Evolutionary conservation across 2,113 vertebrate species (phyloP).

Genomic region (Edolisoma coerulescens): DNA sequence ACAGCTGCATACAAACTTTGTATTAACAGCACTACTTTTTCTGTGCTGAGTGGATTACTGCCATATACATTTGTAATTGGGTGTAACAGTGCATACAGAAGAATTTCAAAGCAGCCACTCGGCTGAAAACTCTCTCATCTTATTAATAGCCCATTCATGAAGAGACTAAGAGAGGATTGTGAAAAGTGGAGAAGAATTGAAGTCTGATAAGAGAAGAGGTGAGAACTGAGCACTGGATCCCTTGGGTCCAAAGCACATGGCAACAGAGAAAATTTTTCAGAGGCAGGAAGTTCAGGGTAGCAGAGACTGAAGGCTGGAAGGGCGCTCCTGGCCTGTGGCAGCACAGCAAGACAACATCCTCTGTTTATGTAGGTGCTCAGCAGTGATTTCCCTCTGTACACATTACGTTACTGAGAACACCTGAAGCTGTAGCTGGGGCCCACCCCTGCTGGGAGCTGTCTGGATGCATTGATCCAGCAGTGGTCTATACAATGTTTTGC

Average conservation of each 20-base stretch:
- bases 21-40: background rate
- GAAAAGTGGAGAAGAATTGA: background rate
- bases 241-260: background rate
- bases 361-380: background rate
- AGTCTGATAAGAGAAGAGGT: background rate
- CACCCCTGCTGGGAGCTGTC: background rate
- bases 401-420: background rate
- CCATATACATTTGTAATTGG: background rate
- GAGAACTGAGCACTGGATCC: background rate
- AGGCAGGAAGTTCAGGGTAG: background rate
- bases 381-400: background rate
- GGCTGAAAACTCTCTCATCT: background rate
- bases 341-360: background rate
- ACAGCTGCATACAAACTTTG: background rate
- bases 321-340: background rate
- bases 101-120: conserved; percentile 40
- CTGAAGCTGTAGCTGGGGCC: background rate
- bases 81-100: conserved; percentile 1
- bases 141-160: conserved; percentile 13
- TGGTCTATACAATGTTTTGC: background rate
- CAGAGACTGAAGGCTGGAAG: background rate
- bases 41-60: background rate
- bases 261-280: background rate
- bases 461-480: background rate
- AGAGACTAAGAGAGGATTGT: background rate